These are phyloP conservation scores for Dryas iulia DNA, from an alignment of 1,140 invertebrate species.

Conservation along the genomic window DNA sequence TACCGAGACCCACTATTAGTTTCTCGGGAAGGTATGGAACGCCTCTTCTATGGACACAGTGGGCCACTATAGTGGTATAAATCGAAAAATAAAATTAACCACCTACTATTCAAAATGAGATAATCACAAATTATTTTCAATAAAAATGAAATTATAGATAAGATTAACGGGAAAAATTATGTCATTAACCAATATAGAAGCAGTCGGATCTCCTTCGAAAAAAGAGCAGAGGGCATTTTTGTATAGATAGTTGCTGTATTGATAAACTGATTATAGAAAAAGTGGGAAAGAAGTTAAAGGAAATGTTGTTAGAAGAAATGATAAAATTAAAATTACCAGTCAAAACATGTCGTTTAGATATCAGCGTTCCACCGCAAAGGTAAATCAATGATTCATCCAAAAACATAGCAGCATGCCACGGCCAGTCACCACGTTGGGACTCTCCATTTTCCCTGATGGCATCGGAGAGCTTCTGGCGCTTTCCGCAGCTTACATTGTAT, in stretches of 20 bases:
- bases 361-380: conserved; percentile 17
- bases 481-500: too few species aligned
- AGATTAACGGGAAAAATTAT: too few species aligned
- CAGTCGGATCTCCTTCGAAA: too few species aligned
- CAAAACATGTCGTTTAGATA: conserved; percentile 6
- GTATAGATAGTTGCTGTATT: too few species aligned
- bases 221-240: too few species aligned
- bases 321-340: conserved; percentile 9
- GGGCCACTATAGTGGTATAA: conserved; percentile 59
- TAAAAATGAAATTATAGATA: too few species aligned
- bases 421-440: conserved; percentile 10
- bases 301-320: too few species aligned
- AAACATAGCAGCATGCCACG: conserved; percentile 18
- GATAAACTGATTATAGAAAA: too few species aligned
- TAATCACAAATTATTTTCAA: too few species aligned
- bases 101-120: not conserved
- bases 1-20: not conserved
- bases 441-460: not conserved
- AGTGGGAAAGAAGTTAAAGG: too few species aligned
- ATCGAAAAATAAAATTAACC: conserved; percentile 4
- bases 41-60: conserved; percentile 47
- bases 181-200: too few species aligned
- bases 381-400: not conserved
- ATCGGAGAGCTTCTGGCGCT: not conserved
- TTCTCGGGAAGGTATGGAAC: not conserved